Base-by-base conservation (phyloP, 2,113 vertebrate species). In the Mobula hypostoma region DNA sequence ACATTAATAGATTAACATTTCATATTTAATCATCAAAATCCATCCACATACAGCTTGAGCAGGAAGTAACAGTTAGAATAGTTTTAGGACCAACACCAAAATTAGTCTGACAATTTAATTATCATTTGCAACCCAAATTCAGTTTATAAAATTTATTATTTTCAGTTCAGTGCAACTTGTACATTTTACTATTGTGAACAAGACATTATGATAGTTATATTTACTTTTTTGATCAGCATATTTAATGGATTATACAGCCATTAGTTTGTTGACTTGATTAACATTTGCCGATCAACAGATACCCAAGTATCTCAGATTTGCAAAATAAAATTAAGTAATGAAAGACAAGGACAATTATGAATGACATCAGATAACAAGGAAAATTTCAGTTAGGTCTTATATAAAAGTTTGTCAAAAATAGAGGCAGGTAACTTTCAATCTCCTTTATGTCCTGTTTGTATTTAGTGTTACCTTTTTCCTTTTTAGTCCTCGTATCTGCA, bases 401-500 rank as follows among this genome's bases (percentile, higher is more conserved):
- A 66, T n/a, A 32, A 58, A 21, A 90, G 1, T 63, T 15, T 63
- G 14, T 63, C 66, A 70, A 19, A 17, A 24, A 85, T 68, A 88
- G 61, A 58, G 19, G 15, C 9, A 80, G 68, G 66, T 12, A 12
- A 61, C 15, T 82, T 94, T 66, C 14, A 82, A 56, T 56, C 21
- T 80, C 63, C 77, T 40, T 66, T 29, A 63, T 70, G 58, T 29
- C 21, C 58, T 66, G 56, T 15, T 32, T 94, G n/a, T 27, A 94
- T 63, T 82, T 63, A 72, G 63, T 79, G 32, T 80, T 95, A 98
- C 97, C 97, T 97, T 98, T 98, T 95, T 98, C 97, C 95, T 98
- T 98, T 95, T 96, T 98, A 61, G 97, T 97, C 94, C 97, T 97
- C 36, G 95, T 97, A 95, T 98, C 97, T 68, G 97, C 96, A 95